Percentiles rank a stretch among this genome's conserved stretches.
phyloP scores from a whole-genome alignment of 1,140 invertebrate genomes.

The Diuraphis noxia region DNA sequence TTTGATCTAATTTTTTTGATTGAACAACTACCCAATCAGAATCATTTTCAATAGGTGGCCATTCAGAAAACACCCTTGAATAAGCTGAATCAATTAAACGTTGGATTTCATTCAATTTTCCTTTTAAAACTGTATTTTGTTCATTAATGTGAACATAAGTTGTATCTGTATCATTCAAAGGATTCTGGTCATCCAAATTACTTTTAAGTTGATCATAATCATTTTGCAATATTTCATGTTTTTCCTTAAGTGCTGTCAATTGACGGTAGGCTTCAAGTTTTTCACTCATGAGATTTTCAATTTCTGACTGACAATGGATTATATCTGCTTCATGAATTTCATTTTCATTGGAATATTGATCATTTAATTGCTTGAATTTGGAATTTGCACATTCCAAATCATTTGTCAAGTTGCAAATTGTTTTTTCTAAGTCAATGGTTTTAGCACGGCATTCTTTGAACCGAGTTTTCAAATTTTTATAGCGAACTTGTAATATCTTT shows the following conservation, averaged over 20 bases:
- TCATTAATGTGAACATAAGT: neutral
- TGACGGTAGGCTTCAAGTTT: conserved; percentile 30
- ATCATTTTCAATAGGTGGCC: neutral
- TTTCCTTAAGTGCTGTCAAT: conserved; percentile 1
- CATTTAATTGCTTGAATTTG: neutral
- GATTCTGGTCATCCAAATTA: neutral
- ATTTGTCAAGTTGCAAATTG: neutral
- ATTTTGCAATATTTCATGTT: conserved; percentile 42
- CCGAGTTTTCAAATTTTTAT: conserved; percentile 35
- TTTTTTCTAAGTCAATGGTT: neutral
- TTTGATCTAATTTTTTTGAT: conserved; percentile 24
- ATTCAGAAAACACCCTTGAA: neutral
- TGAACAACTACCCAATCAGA: neutral
- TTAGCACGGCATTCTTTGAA: conserved; percentile 27
- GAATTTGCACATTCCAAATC: conserved; percentile 16
- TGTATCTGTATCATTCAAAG: neutral
- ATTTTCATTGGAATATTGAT: neutral
- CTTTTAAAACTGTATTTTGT: conserved; percentile 16
- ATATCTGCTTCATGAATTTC: conserved; percentile 25
- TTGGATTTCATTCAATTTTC: neutral
- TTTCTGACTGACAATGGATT: conserved; percentile 22
- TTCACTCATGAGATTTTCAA: conserved; percentile 39
- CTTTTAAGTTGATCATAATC: conserved; percentile 49
- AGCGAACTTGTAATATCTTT: neutral
- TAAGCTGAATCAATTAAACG: conserved; percentile 34